Evolutionary conservation across 2,113 vertebrate species (phyloP).

Genomic region (Apteryx owenii): DNA sequence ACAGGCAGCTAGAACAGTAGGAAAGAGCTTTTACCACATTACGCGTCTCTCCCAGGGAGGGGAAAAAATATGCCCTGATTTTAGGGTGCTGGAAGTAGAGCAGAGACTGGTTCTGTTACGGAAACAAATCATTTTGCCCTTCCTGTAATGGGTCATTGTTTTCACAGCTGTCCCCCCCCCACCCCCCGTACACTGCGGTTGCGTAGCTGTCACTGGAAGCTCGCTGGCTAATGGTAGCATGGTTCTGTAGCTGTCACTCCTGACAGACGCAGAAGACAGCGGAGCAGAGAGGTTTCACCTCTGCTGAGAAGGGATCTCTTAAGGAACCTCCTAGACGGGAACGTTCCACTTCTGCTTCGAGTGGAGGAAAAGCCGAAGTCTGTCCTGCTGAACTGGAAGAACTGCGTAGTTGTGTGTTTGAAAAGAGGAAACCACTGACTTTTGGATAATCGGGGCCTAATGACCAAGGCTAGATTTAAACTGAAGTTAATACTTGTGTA

Average conservation of each 20-base stretch:
- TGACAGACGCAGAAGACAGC: not conserved
- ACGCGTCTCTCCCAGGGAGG: slow-evolving; percentile 56
- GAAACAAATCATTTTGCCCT: slow-evolving; percentile 63
- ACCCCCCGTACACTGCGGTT: not conserved
- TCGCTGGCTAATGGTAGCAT: not conserved
- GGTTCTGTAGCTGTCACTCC: not conserved
- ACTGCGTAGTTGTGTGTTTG: fast-evolving
- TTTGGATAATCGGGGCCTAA: not conserved
- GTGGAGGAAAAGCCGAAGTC: not conserved
- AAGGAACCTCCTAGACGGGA: not conserved
- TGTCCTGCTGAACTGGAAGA: not conserved
- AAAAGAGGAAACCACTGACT: not conserved
- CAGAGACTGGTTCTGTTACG: slow-evolving; percentile 58
- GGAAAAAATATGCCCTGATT: slow-evolving; percentile 60
- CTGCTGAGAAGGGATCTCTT: not conserved
- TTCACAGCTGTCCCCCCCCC: not conserved
- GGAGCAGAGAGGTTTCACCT: not conserved
- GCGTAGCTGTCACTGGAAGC: not conserved
- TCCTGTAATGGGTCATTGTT: slow-evolving; percentile 51
- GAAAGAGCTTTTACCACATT: slow-evolving; percentile 60
- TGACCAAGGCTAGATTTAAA: not conserved
- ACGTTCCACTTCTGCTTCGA: not conserved
- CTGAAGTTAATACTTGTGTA: not conserved
- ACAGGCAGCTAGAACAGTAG: slow-evolving; percentile 52
- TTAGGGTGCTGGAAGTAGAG: slow-evolving; percentile 54